Evolutionary conservation across 2,888 invertebrate species (phyloP), one percentile per base, ranked within the genome.

Genomic region (Sphecodes monilicornis): DNA sequence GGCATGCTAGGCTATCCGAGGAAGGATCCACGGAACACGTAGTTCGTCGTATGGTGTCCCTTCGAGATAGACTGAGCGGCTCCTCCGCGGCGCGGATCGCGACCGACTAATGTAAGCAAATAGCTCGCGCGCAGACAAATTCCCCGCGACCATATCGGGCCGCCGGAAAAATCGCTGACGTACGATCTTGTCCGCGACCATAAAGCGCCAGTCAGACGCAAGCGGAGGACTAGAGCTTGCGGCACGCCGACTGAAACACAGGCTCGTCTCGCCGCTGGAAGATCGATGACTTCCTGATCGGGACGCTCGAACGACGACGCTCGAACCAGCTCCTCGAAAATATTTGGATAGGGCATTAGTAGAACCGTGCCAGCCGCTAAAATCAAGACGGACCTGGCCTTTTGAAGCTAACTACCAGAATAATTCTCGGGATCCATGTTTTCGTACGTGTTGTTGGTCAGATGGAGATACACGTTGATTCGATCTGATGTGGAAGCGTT

Each of bases 91-190:
- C 57, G 68, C 50, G 77, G 80, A 88, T 86, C 78, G 82, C 78
- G 43, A 66, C 71, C 78, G 85, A 89, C 90, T 88, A 92, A 92
- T 91, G 90, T 90, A 91, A 92, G 92, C 92, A 92, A 92, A 92
- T 92, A 91, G 91, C 89, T 87, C 76, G 88, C 81, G 72, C 81
- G 74, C 88, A 91, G 93, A 93, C 93, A 93, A 93, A 93, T 93
- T 90, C 91, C 84, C 84, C 84, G 77, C 87, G 78, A 80, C 92
- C 92, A 87, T 92, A 92, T 92, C 87, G 81, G 90, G 84, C 60
- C 60, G 22, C 22, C 2, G 83, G 79, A 76, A 91, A 92, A 92
- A 90, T 84, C 81, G 50, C 69, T 89, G 90, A 92, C 88, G 89
- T 89, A 92, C 89, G 91, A 90, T 85, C 89, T 80, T 87, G 88